These are phyloP conservation scores for Tympanuchus pallidicinctus DNA, from an alignment of 2,113 vertebrate genomes.

Conservation along the genomic window DNA sequence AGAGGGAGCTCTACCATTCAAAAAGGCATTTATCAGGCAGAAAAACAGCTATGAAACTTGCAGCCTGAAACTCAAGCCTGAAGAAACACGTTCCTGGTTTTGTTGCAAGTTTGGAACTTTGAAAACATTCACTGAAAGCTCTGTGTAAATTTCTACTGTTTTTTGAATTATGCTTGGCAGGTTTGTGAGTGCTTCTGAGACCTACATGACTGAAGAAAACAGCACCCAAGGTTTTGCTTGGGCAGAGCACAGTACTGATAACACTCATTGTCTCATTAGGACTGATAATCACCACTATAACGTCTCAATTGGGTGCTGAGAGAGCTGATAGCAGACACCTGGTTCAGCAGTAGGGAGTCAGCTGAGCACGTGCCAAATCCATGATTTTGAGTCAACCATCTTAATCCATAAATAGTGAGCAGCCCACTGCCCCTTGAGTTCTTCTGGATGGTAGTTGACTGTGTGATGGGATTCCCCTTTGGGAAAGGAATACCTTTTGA, in stretches of 20 bases:
- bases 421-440: background rate
- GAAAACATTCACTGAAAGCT: background rate
- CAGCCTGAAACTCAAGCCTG: background rate
- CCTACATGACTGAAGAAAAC: background rate
- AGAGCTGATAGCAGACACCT: background rate
- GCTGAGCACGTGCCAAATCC: background rate
- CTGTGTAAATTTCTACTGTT: background rate
- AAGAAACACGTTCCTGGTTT: background rate
- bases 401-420: background rate
- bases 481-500: background rate
- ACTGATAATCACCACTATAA: background rate
- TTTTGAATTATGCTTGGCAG: background rate
- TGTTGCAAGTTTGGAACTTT: background rate
- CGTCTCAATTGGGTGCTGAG: background rate
- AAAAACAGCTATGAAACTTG: background rate
- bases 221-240: background rate
- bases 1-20: conserved; percentile 10
- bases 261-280: background rate
- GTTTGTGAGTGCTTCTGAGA: background rate
- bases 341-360: background rate
- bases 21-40: background rate
- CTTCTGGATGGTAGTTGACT: too few relatives aligned
- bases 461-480: background rate
- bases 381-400: background rate
- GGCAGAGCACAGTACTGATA: background rate